Evolutionary conservation across 2,888 invertebrate species (phyloP).

Genomic region (Idaea aversata): DNA sequence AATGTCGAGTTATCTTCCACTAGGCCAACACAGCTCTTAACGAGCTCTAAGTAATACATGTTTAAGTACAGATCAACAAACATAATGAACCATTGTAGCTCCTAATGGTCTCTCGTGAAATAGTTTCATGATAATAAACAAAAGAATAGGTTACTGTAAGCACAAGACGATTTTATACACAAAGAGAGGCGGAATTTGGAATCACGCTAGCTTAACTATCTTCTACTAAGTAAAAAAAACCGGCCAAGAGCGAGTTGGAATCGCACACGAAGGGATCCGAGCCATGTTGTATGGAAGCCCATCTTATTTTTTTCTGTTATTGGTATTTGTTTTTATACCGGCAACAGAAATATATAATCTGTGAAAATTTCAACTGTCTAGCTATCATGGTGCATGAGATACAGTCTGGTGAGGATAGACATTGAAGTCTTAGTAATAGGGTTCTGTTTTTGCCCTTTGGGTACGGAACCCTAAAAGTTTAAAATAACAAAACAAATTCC

Average conservation of each 20-base stretch:
- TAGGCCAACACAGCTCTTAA: not conserved
- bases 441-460: too few species aligned
- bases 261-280: too few species aligned
- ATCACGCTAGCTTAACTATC: not conserved
- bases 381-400: too few species aligned
- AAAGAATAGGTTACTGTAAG: not conserved
- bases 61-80: not conserved
- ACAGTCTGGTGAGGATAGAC: too few species aligned
- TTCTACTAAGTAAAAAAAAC: not conserved
- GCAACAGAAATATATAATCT: too few species aligned
- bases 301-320: too few species aligned
- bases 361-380: too few species aligned
- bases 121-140: conserved; percentile 1
- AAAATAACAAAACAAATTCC: too few species aligned
- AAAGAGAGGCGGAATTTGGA: not conserved
- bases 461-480: too few species aligned
- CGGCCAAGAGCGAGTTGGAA: not conserved
- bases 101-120: conserved; percentile 1
- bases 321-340: too few species aligned
- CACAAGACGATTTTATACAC: conserved; percentile 2
- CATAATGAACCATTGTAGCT: not conserved
- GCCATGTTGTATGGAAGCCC: too few species aligned
- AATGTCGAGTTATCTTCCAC: not conserved
- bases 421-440: too few species aligned
- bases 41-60: not conserved